A percentile compares a stretch with the other conserved stretches of the same genome.
These are phyloP conservation scores for Loris lydekkerianus DNA, from an alignment of 2,797 vertebrate species.

Conservation along the genomic window DNA sequence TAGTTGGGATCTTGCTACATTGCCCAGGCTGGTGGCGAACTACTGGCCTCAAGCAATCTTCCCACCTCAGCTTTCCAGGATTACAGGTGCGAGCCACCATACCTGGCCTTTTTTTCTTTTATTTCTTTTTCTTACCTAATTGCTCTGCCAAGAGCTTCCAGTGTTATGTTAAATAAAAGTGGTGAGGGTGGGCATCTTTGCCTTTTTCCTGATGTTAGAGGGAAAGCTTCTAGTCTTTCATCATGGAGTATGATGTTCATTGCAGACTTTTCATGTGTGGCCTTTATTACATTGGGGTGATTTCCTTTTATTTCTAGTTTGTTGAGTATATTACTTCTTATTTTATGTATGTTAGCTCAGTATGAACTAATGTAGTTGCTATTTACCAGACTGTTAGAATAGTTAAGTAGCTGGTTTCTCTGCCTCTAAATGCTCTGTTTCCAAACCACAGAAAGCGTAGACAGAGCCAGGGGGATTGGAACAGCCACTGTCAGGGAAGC, in stretches of 20 bases:
- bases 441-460: background rate
- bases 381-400: background rate
- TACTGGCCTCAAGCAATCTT: background rate
- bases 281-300: background rate
- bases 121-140: slow-evolving; percentile 23
- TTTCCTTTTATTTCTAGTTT: slow-evolving; percentile 5
- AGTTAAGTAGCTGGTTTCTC: background rate
- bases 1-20: background rate
- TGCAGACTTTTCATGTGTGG: background rate
- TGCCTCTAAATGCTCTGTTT: background rate
- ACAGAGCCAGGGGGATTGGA: background rate
- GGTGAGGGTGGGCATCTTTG: background rate
- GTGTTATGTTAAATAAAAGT: background rate
- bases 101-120: background rate
- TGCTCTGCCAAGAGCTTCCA: background rate
- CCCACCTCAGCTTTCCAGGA: background rate
- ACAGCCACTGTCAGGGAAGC: background rate
- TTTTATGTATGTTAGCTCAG: background rate
- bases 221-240: background rate
- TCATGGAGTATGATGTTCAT: background rate
- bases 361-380: background rate
- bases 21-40: background rate
- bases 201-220: background rate
- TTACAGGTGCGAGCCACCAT: background rate
- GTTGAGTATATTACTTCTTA: background rate